Evolutionary conservation across 2,113 vertebrate genomes (phyloP).

Genomic region (Prochilodus magdalenae): DNA sequence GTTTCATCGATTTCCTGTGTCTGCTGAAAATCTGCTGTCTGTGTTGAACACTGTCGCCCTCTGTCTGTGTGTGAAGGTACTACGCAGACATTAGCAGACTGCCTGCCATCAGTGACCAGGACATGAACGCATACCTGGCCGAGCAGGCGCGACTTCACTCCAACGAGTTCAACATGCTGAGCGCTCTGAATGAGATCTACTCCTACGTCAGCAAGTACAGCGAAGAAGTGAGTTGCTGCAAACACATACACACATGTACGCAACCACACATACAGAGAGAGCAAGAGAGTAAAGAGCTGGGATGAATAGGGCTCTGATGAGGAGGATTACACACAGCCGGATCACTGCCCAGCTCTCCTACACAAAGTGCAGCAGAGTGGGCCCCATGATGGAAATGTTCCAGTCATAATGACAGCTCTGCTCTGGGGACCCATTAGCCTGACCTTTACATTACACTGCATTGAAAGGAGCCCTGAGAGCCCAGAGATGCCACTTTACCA

Average conservation of each 20-base stretch:
- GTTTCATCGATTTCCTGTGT: neutral
- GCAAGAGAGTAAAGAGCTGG: constrained; percentile 45
- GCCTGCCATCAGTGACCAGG: constrained; percentile 97
- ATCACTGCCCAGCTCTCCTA: constrained; percentile 40
- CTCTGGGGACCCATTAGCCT: constrained; percentile 72
- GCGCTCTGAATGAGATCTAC: constrained; percentile 97
- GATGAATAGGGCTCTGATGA: constrained; percentile 54
- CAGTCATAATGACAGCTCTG: constrained; percentile 71
- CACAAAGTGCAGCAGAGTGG: constrained; percentile 42
- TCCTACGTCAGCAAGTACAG: constrained; percentile 98
- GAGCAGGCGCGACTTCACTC: constrained; percentile 96
- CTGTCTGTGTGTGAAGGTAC: constrained; percentile 81
- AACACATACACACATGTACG: constrained; percentile 20
- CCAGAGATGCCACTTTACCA: constrained; percentile 9
- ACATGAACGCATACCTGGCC: constrained; percentile 98
- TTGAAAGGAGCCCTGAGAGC: constrained; percentile 16
- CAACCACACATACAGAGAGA: constrained; percentile 6
- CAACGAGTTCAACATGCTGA: constrained; percentile 96
- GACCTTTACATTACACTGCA: constrained; percentile 70
- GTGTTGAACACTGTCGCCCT: constrained; percentile 30
- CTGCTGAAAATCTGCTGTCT: neutral
- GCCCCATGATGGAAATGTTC: constrained; percentile 71
- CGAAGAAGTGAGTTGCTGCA: constrained; percentile 84
- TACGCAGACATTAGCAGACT: constrained; percentile 96
- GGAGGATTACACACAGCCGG: constrained; percentile 46